Conservation (phyloP, 2,797 vertebrate species). For the Spatula versicolor region DNA sequence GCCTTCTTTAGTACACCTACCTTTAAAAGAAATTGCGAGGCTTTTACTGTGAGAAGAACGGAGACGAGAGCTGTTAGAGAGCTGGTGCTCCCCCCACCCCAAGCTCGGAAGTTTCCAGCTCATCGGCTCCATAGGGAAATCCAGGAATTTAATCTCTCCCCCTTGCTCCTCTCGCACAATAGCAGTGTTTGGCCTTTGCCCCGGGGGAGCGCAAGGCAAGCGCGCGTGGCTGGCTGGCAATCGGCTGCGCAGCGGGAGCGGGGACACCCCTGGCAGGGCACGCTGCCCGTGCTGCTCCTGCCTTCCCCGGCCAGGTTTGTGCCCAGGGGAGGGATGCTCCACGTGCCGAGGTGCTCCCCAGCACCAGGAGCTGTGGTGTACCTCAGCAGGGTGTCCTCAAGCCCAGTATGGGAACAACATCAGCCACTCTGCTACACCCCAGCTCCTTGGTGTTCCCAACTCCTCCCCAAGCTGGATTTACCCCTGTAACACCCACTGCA, state of each 20-base stretch:
- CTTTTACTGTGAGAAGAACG: not conserved
- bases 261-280: not conserved
- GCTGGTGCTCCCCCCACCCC: not conserved
- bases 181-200: slow-evolving; percentile 40
- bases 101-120: slow-evolving; percentile 11
- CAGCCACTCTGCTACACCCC: not conserved
- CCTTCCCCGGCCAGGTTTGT: not conserved
- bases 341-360: accelerated
- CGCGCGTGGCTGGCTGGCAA: not conserved
- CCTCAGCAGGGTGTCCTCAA: accelerated
- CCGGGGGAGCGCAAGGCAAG: not conserved
- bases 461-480: not conserved
- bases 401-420: not conserved
- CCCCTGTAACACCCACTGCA: not conserved
- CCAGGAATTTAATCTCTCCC: slow-evolving; percentile 49
- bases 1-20: not conserved
- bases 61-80: not conserved
- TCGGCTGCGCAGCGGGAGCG: not conserved
- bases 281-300: not conserved
- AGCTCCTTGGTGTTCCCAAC: not conserved
- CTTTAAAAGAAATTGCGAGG: not conserved
- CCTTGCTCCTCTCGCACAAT: slow-evolving; percentile 43
- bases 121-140: not conserved
- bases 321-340: accelerated
- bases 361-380: accelerated